These are phyloP conservation scores for Scortum barcoo DNA, from an alignment of 2,113 vertebrate species.

Conservation along the genomic window DNA sequence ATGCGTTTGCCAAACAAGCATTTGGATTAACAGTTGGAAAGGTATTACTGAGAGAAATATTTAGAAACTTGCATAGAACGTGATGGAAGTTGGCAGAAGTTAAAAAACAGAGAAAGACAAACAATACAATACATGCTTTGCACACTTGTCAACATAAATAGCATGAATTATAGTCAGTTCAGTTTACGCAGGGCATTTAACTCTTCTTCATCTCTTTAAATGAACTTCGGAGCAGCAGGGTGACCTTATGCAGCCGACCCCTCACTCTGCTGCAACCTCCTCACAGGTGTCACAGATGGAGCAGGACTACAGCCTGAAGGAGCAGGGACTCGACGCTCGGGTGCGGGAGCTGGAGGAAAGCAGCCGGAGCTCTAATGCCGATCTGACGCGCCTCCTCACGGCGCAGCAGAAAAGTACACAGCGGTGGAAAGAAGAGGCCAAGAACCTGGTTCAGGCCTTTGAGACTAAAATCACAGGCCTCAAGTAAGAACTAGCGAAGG, in stretches of 20 bases:
- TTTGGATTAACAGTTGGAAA: neutral
- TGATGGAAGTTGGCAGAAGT: neutral
- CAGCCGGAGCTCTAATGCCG: conserved; percentile 84
- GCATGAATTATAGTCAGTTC: neutral
- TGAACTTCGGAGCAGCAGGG: neutral
- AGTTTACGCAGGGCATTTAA: neutral
- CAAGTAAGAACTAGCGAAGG: conserved; percentile 84
- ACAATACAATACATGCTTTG: neutral
- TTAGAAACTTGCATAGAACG: neutral
- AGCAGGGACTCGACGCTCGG: conserved; percentile 86
- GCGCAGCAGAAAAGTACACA: conserved; percentile 91
- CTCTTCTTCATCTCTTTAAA: neutral
- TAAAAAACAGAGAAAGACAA: neutral
- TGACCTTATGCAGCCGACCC: neutral
- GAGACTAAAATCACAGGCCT: conserved; percentile 87
- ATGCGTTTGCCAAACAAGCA: conserved; percentile 3
- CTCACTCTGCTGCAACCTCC: neutral
- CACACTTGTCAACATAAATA: neutral
- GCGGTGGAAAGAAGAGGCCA: conserved; percentile 92
- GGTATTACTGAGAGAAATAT: neutral
- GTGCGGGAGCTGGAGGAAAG: conserved; percentile 91
- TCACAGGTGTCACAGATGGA: conserved; percentile 91
- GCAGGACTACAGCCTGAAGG: conserved; percentile 90
- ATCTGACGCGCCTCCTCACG: conserved; percentile 88
- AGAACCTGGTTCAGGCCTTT: conserved; percentile 85